Evolutionary conservation across 1,140 invertebrate species (phyloP).

Genomic region (Dreissena polymorpha): DNA sequence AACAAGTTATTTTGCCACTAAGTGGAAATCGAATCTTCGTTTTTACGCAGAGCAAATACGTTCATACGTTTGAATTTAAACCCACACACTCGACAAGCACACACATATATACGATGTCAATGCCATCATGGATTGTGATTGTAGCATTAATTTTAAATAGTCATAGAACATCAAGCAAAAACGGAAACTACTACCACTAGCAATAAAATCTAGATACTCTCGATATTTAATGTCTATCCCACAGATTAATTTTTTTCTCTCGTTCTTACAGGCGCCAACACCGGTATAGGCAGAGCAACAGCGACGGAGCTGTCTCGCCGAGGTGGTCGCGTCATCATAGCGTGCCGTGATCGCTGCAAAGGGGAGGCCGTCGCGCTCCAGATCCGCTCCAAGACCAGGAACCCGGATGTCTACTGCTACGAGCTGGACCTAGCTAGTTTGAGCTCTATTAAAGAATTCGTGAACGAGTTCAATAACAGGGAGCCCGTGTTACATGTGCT

Average conservation of each 20-base stretch:
- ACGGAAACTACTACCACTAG: too few species aligned
- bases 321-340: conserved; percentile 72
- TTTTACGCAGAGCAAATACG: too few species aligned
- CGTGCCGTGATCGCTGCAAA: conserved; percentile 72
- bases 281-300: conserved; percentile 76
- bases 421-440: conserved; percentile 71
- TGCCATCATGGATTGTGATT: too few species aligned
- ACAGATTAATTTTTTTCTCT: not conserved
- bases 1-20: too few species aligned
- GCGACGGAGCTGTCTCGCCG: conserved; percentile 75
- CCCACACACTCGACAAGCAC: too few species aligned
- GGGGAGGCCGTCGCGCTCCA: conserved; percentile 75
- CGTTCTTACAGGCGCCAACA: conserved; percentile 74
- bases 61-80: too few species aligned
- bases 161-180: too few species aligned
- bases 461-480: conserved; percentile 65
- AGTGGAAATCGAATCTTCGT: too few species aligned
- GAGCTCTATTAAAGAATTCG: conserved; percentile 71
- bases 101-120: too few species aligned
- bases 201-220: too few species aligned
- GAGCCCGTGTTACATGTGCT: conserved; percentile 72
- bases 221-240: too few species aligned
- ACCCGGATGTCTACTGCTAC: conserved; percentile 70
- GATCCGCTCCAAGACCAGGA: conserved; percentile 74
- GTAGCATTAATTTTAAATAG: too few species aligned